Evolutionary conservation across 2,797 vertebrate genomes (phyloP).

Genomic region (Vultur gryphus): DNA sequence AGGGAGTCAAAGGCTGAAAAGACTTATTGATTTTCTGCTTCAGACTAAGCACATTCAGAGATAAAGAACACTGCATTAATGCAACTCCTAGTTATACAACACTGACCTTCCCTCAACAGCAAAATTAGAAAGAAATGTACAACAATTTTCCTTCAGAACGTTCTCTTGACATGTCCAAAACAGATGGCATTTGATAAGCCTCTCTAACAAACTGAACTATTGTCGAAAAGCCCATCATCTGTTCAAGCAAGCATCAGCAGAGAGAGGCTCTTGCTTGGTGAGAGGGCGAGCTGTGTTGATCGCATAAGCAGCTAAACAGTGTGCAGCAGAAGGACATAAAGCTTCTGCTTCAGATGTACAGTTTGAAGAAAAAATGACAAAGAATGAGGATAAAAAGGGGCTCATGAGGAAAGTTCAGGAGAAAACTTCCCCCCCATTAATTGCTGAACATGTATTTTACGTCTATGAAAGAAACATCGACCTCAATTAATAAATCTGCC

Average conservation of each 20-base stretch:
- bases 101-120: background rate
- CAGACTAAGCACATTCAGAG: background rate
- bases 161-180: background rate
- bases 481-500: background rate
- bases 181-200: background rate
- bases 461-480: background rate
- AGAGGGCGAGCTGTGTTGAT: background rate
- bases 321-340: background rate
- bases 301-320: background rate
- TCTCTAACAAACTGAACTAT: background rate
- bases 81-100: background rate
- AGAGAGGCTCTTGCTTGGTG: background rate
- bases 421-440: background rate
- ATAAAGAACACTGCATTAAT: background rate
- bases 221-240: background rate
- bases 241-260: background rate
- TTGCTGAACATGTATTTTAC: background rate
- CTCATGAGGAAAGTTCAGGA: background rate
- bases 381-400: background rate
- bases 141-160: background rate
- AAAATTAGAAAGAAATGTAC: background rate
- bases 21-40: conserved; percentile 6
- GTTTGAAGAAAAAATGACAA: background rate
- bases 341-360: background rate
- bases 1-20: background rate